Evolutionary conservation across 2,113 vertebrate genomes (phyloP).

Genomic region (Pelmatolapia mariae): DNA sequence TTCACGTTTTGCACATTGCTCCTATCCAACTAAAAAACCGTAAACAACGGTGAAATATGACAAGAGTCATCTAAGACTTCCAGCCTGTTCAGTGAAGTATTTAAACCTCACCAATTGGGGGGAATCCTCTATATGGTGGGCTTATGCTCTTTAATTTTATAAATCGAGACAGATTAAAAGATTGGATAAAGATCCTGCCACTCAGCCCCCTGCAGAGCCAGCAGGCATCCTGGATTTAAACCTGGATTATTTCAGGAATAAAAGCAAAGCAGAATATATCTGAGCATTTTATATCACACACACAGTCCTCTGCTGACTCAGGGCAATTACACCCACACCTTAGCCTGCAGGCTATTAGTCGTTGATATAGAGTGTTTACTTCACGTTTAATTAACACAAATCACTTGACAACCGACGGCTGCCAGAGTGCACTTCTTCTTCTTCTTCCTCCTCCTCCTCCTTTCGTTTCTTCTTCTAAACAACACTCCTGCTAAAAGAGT

Average conservation of each 20-base stretch:
- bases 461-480: background rate
- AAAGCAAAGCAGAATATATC: conserved; percentile 19
- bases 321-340: conserved; percentile 14
- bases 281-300: conserved; percentile 2
- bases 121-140: conserved; percentile 2
- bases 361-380: conserved; percentile 11
- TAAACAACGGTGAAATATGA: background rate
- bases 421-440: background rate
- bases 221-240: conserved; percentile 51
- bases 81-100: background rate
- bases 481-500: background rate
- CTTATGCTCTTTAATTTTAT: conserved; percentile 61
- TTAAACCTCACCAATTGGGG: background rate
- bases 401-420: background rate
- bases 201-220: conserved; percentile 40
- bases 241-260: conserved; percentile 58
- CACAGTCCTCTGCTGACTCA: conserved; percentile 12
- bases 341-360: conserved; percentile 1
- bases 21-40: background rate
- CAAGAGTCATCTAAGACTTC: background rate
- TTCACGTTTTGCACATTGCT: background rate
- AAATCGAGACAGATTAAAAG: conserved; percentile 69
- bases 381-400: conserved; percentile 30
- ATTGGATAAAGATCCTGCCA: conserved; percentile 65
- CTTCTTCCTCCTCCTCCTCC: background rate